These are phyloP conservation scores for Onychomys arenicola DNA, from an alignment of 2,797 vertebrate genomes.

Conservation along the genomic window DNA sequence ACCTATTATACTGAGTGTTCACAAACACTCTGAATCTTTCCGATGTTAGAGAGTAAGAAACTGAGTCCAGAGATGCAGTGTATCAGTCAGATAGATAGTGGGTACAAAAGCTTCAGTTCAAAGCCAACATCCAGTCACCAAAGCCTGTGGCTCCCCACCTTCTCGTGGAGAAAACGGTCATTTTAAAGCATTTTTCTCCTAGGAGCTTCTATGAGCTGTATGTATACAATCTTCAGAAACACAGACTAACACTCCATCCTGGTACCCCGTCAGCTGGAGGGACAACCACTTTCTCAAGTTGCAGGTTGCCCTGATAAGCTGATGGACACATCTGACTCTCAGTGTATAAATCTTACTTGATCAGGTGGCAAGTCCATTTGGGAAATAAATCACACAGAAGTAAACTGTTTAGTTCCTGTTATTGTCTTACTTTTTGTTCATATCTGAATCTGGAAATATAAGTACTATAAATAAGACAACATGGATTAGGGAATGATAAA, in stretches of 20 bases:
- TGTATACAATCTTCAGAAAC: not conserved
- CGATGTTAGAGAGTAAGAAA: not conserved
- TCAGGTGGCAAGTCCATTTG: not conserved
- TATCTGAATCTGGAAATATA: slow-evolving; percentile 17
- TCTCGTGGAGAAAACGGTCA: not conserved
- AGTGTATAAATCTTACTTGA: not conserved
- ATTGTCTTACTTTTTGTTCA: slow-evolving; percentile 3
- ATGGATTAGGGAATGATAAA: not conserved
- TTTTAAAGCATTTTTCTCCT: not conserved
- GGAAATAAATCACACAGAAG: not conserved
- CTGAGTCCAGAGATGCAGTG: not conserved
- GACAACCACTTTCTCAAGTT: not conserved
- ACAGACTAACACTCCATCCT: not conserved
- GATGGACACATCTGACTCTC: not conserved
- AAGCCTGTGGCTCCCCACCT: not conserved
- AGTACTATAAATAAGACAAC: slow-evolving; percentile 9
- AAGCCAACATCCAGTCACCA: not conserved
- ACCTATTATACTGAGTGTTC: not conserved
- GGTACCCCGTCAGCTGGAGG: not conserved
- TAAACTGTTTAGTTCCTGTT: not conserved
- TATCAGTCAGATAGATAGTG: not conserved
- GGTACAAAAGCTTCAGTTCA: not conserved
- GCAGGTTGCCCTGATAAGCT: slow-evolving; percentile 62
- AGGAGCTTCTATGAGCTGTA: not conserved
- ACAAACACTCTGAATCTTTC: not conserved